Percentiles rank a stretch among this genome's conserved stretches.
These are phyloP conservation scores for Rissa tridactyla DNA, from an alignment of 2,113 vertebrate genomes.

Conservation along the genomic window DNA sequence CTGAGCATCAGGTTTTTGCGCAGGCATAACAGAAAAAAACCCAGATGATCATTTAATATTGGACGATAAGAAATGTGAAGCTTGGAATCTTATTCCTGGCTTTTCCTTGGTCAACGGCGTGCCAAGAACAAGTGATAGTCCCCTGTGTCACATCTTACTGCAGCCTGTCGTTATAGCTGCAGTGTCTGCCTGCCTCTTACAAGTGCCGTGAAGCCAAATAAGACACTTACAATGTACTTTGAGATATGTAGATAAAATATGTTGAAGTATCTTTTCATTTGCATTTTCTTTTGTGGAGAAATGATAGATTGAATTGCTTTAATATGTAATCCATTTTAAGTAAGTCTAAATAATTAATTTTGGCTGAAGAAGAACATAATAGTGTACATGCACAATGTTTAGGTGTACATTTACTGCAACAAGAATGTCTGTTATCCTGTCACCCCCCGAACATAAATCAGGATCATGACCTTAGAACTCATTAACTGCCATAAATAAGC, in stretches of 20 bases:
- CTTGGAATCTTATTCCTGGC: not conserved
- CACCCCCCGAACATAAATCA: not conserved
- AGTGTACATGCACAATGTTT: not conserved
- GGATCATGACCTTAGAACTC: not conserved
- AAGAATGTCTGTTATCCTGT: not conserved
- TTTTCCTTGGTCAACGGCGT: not conserved
- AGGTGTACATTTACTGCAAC: not conserved
- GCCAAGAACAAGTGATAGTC: not conserved
- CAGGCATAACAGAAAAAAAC: not conserved
- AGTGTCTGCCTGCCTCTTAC: not conserved
- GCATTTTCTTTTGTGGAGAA: not conserved
- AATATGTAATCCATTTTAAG: not conserved
- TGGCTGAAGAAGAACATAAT: not conserved
- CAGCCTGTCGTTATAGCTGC: not conserved
- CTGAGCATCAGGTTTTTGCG: not conserved
- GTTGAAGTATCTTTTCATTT: not conserved
- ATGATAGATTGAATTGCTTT: not conserved
- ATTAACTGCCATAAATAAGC: conserved; percentile 2
- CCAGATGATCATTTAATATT: not conserved
- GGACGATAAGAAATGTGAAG: not conserved
- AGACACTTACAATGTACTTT: not conserved
- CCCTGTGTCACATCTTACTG: not conserved
- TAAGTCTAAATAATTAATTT: not conserved
- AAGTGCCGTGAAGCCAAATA: not conserved
- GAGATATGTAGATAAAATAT: not conserved